Base-by-base conservation (phyloP, 1,140 invertebrate genomes). In the Paralvinella palmiformis region DNA sequence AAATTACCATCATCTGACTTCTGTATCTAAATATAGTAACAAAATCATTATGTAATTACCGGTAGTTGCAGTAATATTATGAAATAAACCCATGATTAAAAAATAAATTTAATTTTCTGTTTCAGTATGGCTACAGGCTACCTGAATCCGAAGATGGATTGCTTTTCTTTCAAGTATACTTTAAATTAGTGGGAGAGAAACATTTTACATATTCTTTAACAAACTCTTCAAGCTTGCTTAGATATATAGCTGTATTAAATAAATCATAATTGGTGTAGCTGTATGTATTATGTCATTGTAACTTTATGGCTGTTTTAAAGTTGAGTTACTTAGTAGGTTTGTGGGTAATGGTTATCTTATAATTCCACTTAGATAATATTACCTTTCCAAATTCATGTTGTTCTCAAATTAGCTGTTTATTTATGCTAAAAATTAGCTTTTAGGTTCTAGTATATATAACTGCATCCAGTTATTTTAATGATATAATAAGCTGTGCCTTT, bases 91-190 rank as follows among this genome's bases (percentile, higher is more conserved):
- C n/a, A n/a, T n/a, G n/a, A n/a, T n/a, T n/a, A n/a, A n/a, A n/a
- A n/a, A n/a, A n/a, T n/a, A n/a, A n/a, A n/a, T n/a, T 37, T 65
- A 22, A 17, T 59, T 22, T 66, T 33, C 41, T 20, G 44, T 69
- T 71, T 27, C 58, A 77, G 76, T 75, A 78, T 74, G 76, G 76
- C 0, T 78, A 76, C 65, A 69, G 76, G 59, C 68, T 78, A 3
- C 76, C 76, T 36, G 74, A 76, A 32, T 69, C 66, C 53, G 76
- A 75, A 27, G 73, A 75, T 22, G 71, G 66, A 27, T 64, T 75
- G 13, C 55, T 74, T 22, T 78, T 69, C 53, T 76, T 70, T 20
- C 75, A 76, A 60, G 67, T 78, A 22, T 55, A 71, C 50, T 76
- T 76, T 63, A 62, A 66, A 56, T 69, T 67, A 6, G 62, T 72